These are phyloP conservation scores for Limosa lapponica DNA, from an alignment of 2,797 vertebrate species.

Conservation along the genomic window DNA sequence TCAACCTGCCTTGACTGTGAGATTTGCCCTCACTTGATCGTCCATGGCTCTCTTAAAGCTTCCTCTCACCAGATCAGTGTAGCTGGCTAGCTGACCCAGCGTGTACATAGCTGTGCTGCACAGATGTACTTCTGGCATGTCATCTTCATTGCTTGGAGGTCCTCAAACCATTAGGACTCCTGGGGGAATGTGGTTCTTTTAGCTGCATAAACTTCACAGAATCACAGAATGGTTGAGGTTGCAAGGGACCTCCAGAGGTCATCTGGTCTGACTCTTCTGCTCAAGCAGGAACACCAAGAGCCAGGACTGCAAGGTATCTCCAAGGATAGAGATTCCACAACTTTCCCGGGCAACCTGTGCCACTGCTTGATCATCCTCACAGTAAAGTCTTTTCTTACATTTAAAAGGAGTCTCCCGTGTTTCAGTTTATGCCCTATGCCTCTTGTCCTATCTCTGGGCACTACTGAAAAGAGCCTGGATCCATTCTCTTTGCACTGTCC, in stretches of 20 bases:
- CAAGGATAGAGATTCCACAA: background rate
- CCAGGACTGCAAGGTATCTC: accelerated
- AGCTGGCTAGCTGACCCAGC: background rate
- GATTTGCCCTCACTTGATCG: background rate
- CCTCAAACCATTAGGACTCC: background rate
- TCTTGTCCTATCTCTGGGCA: background rate
- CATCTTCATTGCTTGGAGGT: background rate
- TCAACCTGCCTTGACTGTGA: background rate
- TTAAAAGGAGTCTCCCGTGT: background rate
- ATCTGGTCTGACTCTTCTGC: background rate
- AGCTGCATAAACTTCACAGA: background rate
- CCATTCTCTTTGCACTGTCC: background rate
- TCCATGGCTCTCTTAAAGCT: background rate
- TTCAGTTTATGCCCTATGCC: background rate
- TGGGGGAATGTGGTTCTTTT: accelerated
- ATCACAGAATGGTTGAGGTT: background rate
- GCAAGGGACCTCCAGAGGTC: background rate
- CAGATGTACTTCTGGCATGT: background rate
- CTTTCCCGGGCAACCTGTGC: background rate
- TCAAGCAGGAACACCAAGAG: background rate
- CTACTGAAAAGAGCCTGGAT: background rate
- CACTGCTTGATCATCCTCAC: background rate
- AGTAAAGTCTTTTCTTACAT: background rate
- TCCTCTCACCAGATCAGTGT: background rate
- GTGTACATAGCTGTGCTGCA: background rate